Evolutionary conservation across 2,888 invertebrate species (phyloP).

Genomic region (Tanytarsus gracilentus): DNA sequence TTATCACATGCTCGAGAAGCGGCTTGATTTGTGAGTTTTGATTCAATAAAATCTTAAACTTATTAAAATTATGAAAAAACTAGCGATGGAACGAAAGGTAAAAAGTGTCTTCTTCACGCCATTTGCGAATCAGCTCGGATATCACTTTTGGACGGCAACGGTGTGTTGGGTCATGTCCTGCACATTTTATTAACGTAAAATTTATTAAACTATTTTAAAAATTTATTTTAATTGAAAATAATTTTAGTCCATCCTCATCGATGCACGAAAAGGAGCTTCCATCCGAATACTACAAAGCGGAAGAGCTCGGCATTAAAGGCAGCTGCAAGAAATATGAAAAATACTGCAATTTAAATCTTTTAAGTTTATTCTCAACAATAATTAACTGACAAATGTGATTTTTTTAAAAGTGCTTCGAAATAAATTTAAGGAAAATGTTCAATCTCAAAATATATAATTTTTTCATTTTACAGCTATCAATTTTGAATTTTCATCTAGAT

Average conservation of each 20-base stretch:
- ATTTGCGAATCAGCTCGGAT: constrained; percentile 16
- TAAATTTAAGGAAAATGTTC: neutral
- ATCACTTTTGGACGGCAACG: constrained; percentile 6
- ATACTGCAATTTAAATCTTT: constrained; percentile 11
- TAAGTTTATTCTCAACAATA: constrained; percentile 16
- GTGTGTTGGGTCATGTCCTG: constrained; percentile 6
- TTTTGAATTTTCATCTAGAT: neutral
- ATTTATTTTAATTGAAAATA: neutral
- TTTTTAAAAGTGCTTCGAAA: neutral
- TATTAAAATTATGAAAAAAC: neutral
- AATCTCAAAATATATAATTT: neutral
- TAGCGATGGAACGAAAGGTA: constrained; percentile 9
- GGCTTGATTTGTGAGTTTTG: constrained; percentile 17
- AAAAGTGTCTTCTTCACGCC: constrained; percentile 12
- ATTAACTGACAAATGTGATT: neutral
- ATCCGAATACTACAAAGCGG: constrained; percentile 17
- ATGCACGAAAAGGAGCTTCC: constrained; percentile 3
- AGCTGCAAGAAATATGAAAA: constrained; percentile 23
- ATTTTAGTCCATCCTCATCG: constrained; percentile 18
- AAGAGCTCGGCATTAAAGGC: neutral
- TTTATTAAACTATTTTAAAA: neutral
- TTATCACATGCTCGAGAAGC: constrained; percentile 6
- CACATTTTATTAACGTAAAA: constrained; percentile 22
- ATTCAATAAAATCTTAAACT: neutral
- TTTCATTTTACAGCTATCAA: neutral